These are phyloP conservation scores for Allacma fusca DNA, from an alignment of 2,888 invertebrate species.

Conservation along the genomic window DNA sequence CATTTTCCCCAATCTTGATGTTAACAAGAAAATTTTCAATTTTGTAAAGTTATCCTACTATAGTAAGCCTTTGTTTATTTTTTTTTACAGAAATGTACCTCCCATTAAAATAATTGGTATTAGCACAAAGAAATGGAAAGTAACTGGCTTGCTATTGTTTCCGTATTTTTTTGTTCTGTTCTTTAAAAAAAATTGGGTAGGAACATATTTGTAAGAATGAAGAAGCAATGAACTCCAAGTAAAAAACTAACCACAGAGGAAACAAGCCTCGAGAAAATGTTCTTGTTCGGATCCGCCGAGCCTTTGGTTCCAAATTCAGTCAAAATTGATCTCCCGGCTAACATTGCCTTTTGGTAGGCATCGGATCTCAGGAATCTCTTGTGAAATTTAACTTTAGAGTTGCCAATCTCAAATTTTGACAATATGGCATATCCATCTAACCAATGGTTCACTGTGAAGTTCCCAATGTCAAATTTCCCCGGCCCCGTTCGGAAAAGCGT, in stretches of 20 bases:
- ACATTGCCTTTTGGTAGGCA: conserved; percentile 65
- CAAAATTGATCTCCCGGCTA: conserved; percentile 65
- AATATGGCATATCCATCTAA: conserved; percentile 66
- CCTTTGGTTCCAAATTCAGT: conserved; percentile 64
- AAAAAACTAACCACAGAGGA: conserved; percentile 39
- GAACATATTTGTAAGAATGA: no score
- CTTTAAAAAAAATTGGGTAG: no score
- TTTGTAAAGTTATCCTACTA: no score
- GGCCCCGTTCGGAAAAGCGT: conserved; percentile 66
- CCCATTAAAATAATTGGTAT: no score
- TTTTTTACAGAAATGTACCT: no score
- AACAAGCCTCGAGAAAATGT: conserved; percentile 55
- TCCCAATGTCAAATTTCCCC: conserved; percentile 66
- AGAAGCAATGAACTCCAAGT: no score
- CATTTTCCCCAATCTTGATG: no score
- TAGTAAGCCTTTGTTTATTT: no score
- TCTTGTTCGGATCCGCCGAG: conserved; percentile 57
- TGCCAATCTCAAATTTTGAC: conserved; percentile 65
- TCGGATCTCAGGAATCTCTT: conserved; percentile 66
- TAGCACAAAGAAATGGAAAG: no score
- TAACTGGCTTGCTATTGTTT: no score
- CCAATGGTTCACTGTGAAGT: conserved; percentile 65
- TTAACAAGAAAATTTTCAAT: no score
- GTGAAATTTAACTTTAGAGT: conserved; percentile 63
- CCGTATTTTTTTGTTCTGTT: no score